Percentiles rank a stretch among this genome's conserved stretches.
phyloP scores from a whole-genome alignment of 2,113 vertebrate species.

The Ptychochromis oligacanthus region DNA sequence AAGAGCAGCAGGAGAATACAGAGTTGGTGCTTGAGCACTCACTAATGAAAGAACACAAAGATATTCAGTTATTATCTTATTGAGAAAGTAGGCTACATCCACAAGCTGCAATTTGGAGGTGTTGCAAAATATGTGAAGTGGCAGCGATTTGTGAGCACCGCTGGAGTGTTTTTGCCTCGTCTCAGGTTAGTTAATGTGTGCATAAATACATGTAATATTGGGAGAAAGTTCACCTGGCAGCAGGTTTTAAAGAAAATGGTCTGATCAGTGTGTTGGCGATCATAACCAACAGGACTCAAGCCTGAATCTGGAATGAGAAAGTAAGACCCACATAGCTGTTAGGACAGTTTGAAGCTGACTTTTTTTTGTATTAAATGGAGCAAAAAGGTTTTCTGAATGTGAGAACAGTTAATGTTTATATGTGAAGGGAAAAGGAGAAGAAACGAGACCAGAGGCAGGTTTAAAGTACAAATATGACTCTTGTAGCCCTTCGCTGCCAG shows the following conservation, averaged over 20 bases:
- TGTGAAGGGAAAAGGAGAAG: background rate
- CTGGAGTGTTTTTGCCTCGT: conserved; percentile 33
- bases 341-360: background rate
- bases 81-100: conserved; percentile 52
- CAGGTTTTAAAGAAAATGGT: background rate
- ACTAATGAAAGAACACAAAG: conserved; percentile 48
- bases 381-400: too few species aligned
- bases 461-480: too few species aligned
- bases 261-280: conserved; percentile 1
- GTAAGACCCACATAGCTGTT: background rate
- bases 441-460: background rate
- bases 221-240: background rate
- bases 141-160: conserved; percentile 14
- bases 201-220: conserved; percentile 18
- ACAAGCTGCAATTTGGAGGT: conserved; percentile 31
- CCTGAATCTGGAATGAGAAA: background rate
- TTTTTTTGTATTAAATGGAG: background rate
- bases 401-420: too few species aligned
- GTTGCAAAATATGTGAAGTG: conserved; percentile 44
- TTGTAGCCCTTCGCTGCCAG: background rate
- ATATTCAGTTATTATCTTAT: conserved; percentile 35
- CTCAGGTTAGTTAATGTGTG: conserved; percentile 24
- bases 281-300: background rate
- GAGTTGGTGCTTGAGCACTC: background rate
- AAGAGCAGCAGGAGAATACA: conserved; percentile 42